Evolutionary conservation across 1,140 invertebrate genomes (phyloP).

Genomic region (Drosophila malerkotliana): DNA sequence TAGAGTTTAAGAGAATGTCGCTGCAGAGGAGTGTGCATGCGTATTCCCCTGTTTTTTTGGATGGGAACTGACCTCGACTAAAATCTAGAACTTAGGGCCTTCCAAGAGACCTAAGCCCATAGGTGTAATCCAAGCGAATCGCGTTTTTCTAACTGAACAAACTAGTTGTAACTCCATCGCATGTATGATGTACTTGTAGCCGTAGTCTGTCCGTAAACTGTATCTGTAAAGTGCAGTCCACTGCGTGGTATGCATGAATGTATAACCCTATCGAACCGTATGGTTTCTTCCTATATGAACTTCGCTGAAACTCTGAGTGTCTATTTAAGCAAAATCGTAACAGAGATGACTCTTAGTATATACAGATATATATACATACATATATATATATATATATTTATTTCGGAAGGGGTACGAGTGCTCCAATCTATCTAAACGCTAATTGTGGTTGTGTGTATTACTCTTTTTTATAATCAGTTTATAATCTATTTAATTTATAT

Average conservation of each 20-base stretch:
- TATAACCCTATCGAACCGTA: conserved; percentile 43
- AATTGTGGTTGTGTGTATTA: conserved; percentile 82
- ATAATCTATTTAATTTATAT: conserved; percentile 48
- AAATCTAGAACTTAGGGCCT: conserved; percentile 12
- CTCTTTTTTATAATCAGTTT: conserved; percentile 56
- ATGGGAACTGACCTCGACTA: conserved; percentile 49
- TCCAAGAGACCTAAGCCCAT: conserved; percentile 15
- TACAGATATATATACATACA: conserved; percentile 8
- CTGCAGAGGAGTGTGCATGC: background rate
- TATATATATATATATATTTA: conserved; percentile 30
- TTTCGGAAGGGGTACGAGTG: conserved; percentile 41
- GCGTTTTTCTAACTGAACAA: conserved; percentile 77
- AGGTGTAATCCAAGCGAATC: conserved; percentile 48
- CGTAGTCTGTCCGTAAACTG: conserved; percentile 46
- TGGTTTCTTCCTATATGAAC: conserved; percentile 77
- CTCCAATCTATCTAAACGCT: conserved; percentile 61
- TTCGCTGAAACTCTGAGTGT: conserved; percentile 78
- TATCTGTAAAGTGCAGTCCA: conserved; percentile 1
- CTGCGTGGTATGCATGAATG: background rate
- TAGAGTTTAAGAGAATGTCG: conserved; percentile 51
- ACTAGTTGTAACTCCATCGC: conserved; percentile 64
- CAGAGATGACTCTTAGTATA: conserved; percentile 42
- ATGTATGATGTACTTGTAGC: conserved; percentile 44
- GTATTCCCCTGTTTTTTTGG: conserved; percentile 15
- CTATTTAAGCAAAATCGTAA: conserved; percentile 51